phyloP scores from a whole-genome alignment of 1,140 invertebrate species.

The Dendroctonus valens region DNA sequence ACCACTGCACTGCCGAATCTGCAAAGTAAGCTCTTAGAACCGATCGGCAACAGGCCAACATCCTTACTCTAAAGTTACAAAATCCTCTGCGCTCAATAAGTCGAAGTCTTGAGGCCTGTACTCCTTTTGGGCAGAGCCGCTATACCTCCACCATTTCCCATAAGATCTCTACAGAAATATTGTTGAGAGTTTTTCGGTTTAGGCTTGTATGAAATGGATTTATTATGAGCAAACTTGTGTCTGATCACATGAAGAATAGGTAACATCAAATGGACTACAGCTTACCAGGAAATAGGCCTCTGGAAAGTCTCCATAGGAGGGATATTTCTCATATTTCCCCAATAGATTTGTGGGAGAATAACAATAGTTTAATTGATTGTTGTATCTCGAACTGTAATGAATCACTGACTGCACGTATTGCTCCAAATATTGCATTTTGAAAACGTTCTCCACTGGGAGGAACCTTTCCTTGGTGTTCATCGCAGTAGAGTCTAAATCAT shows the following conservation, averaged over 20 bases:
- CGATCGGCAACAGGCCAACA: neutral
- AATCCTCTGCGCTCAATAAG: conserved; percentile 74
- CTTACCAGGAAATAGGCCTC: conserved; percentile 85
- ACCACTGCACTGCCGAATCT: conserved; percentile 76
- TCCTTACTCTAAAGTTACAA: conserved; percentile 64
- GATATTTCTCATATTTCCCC: conserved; percentile 79
- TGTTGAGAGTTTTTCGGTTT: neutral
- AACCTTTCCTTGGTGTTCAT: conserved; percentile 22
- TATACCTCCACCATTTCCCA: conserved; percentile 84
- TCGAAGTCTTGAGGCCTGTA: conserved; percentile 75
- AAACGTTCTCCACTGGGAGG: conserved; percentile 24
- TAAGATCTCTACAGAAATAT: conserved; percentile 72
- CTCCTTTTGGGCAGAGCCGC: conserved; percentile 65
- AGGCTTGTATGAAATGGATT: neutral
- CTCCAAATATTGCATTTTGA: conserved; percentile 53
- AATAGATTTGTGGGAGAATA: conserved; percentile 84
- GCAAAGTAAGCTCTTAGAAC: conserved; percentile 37
- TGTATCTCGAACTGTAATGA: conserved; percentile 89
- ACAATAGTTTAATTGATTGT: conserved; percentile 80
- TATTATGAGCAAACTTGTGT: too few relatives aligned
- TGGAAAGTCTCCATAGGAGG: conserved; percentile 85
- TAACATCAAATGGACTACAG: too few relatives aligned
- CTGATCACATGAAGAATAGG: too few relatives aligned
- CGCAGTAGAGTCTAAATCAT: neutral
- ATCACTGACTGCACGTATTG: conserved; percentile 69